Evolutionary conservation across 2,113 vertebrate genomes (phyloP), one percentile per base, ranked within the genome.

Genomic region (Crypturellus undulatus): DNA sequence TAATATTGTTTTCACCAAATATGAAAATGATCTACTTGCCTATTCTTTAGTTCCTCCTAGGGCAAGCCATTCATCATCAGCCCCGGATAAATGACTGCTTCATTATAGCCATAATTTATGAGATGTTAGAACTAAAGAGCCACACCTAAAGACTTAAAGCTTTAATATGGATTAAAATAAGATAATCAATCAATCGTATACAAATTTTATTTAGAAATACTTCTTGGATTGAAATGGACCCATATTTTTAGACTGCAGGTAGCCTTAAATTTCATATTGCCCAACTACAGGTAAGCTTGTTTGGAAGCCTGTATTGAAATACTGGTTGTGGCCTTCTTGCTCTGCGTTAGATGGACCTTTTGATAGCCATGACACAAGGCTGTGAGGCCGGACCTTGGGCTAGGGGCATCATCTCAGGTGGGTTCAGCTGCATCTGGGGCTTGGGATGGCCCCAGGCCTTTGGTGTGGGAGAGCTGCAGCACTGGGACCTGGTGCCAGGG

Each of bases 21-120:
- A 99, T 99, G 98, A 98, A 99, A 98, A 99, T 98, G 97, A 98
- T 98, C 98, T 98, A 98, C 97, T 99, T 98, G 98, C 98, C 98
- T 98, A 98, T 97, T 97, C 97, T 98, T 98, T 96, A 95, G 98
- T 98, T 98, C 98, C 98, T 99, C 98, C 97, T 98, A 98, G 97
- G 97, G 98, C 98, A 98, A 98, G 98, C 98, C 96, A 98, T 99
- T 99, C 98, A 98, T 99, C 98, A 98, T 98, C 97, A 97, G 97
- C 98, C 96, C 97, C 97, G 98, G 97, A 98, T 98, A 98, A 98
- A 98, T 98, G 98, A 98, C 98, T 98, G 98, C 98, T 98, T 98
- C 98, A 98, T 98, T 98, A 98, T 98, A 97, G 97, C 97, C 89
- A 95, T 98, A 98, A 98, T 98, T 98, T 98, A 98, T 98, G 98